These are phyloP conservation scores for Anniella stebbinsi DNA, from an alignment of 2,797 vertebrate species.

Conservation along the genomic window DNA sequence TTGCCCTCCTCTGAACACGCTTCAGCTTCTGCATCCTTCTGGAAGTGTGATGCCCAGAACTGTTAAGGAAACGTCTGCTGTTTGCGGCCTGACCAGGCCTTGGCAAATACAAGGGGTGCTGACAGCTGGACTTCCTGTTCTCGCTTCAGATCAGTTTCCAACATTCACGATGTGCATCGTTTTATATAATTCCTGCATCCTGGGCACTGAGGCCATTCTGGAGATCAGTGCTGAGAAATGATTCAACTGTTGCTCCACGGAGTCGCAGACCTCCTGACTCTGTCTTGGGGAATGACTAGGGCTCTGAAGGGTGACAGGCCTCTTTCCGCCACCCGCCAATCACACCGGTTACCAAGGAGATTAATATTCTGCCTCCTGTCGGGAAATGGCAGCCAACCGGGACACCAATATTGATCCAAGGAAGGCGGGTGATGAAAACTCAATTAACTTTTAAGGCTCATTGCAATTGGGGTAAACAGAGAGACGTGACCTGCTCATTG, in stretches of 20 bases:
- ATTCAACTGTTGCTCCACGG: not conserved
- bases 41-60: too few relatives aligned
- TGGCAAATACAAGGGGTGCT: not conserved
- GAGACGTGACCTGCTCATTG: not conserved
- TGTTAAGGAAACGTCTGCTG: not conserved
- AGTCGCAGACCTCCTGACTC: not conserved
- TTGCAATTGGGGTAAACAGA: constrained; percentile 38
- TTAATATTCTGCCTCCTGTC: constrained; percentile 3
- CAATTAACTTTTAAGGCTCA: constrained; percentile 47
- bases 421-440: constrained; percentile 32
- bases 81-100: not conserved
- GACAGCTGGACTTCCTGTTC: not conserved
- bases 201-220: not conserved
- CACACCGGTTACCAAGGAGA: constrained; percentile 4
- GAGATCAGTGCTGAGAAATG: not conserved
- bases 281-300: not conserved
- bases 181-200: too few relatives aligned
- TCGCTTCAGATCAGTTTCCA: not conserved
- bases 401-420: constrained; percentile 16
- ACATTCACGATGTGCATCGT: not conserved
- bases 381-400: constrained; percentile 4
- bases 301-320: not conserved
- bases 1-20: too few relatives aligned
- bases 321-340: constrained; percentile 11
- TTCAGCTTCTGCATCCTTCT: too few relatives aligned